Base-by-base conservation (phyloP, 2,113 vertebrate genomes). In the Notarius quadriscutis region DNA sequence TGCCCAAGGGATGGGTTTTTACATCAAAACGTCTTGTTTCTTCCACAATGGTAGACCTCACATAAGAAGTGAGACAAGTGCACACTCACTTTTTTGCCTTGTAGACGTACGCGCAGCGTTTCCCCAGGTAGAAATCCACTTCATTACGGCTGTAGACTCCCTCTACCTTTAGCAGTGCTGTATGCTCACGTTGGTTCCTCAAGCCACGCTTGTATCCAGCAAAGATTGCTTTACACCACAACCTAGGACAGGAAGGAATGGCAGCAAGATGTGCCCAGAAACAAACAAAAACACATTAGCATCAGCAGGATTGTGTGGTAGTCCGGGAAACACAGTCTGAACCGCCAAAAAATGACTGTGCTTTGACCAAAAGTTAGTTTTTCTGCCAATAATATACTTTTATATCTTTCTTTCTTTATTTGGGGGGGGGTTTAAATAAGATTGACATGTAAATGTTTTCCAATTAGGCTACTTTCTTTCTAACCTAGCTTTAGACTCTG, bases 221-320 rank as follows among this genome's bases (percentile, higher is more conserved):
- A 93, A 99, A 99, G 93, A 94, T 98, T 90, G 98, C 98, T 90
- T 99, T 99, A 88, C 96, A 97, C 98, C 98, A 99, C 84, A 99
- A 94, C 95, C 98, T 99, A 80, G 0, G 15, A 34, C 53, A n/a
- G 53, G 48, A 60, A 1, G 53, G 0, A 51, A 55, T 17, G 20
- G 63, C 10, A 58, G 3, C 20, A 85, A 51, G 14, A 75, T 30
- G 20, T n/a, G 20, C 12, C 10, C 20, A 41, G 0, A 69, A 58
- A 82, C 2, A 87, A 9, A 65, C 0, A n/a, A n/a, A n/a, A 27
- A 71, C 5, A 17, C 7, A 41, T 18, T 34, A 71, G 5, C 1
- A 72, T 25, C 5, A 53, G 6, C 2, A 41, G 41, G 41, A 27
- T 17, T 78, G 25, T 55, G 50, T n/a, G 14, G 10, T 11, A 2